Base-by-base conservation (phyloP, 2,113 vertebrate genomes). In the Strix uralensis region DNA sequence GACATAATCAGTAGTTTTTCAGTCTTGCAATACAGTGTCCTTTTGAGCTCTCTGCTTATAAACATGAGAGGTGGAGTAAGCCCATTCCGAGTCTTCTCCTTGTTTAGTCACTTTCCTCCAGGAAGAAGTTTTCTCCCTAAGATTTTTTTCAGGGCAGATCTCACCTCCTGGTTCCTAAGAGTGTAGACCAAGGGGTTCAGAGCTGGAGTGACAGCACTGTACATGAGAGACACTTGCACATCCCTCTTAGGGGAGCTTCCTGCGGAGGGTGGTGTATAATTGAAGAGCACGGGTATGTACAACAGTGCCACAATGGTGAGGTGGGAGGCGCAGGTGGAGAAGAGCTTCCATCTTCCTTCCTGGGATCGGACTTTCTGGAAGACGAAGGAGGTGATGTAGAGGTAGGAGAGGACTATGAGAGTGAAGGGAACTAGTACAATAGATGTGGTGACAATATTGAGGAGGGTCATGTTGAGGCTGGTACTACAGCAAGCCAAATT, bases 91-190 rank as follows among this genome's bases (percentile, higher is more conserved):
- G 14, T 11, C 38, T 77, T 61, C 20, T 78, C 29, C 86, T 79
- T 69, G 13, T 5, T 49, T 25, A 16, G 65, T 77, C 82, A 63
- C 34, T 63, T 83, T 52, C 46, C 66, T 80, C 57, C 72, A 32
- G 38, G 66, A 73, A 74, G n/a, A 6, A 23, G 7, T 17, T 96
- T 70, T 62, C 78, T 92, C 32, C 38, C 63, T 30, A 72, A 47
- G 1, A 20, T 13, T 51, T 69, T 97, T 52, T 7, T 51, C 78
- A 97, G 61, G 70, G 88, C 92, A 25, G 62, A 78, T 84, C 88
- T 97, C 81, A 97, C 92, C n/a, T 98, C 94, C 9, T 96, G 82
- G 77, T 96, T 98, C 71, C 90, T 92, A 46, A 97, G 91, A 16
- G 80, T 92, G 34, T 97, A 98, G 74, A 97, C 94, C 42, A 96